phyloP scores from a whole-genome alignment of 1,140 invertebrate species.

The Marisa cornuarietis region DNA sequence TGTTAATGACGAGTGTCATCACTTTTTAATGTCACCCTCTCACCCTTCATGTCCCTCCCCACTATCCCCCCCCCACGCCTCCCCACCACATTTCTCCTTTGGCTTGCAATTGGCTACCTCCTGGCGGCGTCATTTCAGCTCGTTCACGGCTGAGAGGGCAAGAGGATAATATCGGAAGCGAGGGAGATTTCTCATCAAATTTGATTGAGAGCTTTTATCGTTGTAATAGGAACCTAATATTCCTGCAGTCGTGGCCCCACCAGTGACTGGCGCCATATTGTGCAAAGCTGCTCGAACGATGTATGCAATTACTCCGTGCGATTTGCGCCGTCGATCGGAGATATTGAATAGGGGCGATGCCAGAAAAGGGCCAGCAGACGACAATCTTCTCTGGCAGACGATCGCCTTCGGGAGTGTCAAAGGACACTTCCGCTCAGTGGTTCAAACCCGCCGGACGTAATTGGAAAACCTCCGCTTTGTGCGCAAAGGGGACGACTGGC shows the following conservation, averaged over 20 bases:
- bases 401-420: neutral
- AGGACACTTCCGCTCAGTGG: neutral
- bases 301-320: constrained; percentile 11
- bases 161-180: constrained; percentile 5
- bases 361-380: constrained; percentile 2
- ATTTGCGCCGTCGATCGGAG: constrained; percentile 8
- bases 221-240: constrained; percentile 18
- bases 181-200: neutral
- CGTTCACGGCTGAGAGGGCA: neutral
- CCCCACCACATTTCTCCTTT: neutral
- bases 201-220: constrained; percentile 19
- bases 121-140: too few species aligned
- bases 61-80: neutral
- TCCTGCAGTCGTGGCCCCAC: constrained; percentile 1
- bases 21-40: neutral
- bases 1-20: neutral
- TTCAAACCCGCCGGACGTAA: constrained; percentile 13
- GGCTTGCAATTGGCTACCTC: neutral
- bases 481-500: neutral
- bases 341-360: constrained; percentile 1
- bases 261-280: constrained; percentile 1
- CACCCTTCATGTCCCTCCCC: neutral
- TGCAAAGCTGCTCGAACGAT: neutral
- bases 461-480: constrained; percentile 13
- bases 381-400: constrained; percentile 10